Evolutionary conservation across 1,140 invertebrate species (phyloP).

Genomic region (Zaprionus lachaisei): DNA sequence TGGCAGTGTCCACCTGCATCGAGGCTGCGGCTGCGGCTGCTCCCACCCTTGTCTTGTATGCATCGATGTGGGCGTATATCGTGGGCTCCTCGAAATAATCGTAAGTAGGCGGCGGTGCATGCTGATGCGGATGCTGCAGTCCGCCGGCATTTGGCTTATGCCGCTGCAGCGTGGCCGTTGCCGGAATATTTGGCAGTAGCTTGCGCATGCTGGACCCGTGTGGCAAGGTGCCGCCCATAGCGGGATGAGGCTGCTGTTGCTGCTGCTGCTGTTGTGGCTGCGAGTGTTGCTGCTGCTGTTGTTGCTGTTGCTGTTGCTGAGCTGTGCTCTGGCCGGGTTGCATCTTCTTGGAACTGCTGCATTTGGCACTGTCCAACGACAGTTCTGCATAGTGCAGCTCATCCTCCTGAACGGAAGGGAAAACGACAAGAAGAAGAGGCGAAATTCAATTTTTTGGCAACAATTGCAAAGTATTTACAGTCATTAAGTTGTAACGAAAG

Average conservation of each 20-base stretch:
- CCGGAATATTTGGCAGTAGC: slow-evolving; percentile 73
- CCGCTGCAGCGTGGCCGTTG: slow-evolving; percentile 77
- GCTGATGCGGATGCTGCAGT: slow-evolving; percentile 78
- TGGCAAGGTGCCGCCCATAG: slow-evolving; percentile 71
- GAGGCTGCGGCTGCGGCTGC: slow-evolving; percentile 74
- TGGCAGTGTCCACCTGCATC: slow-evolving; percentile 66
- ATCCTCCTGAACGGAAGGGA: slow-evolving; percentile 81
- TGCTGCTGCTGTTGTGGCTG: slow-evolving; percentile 64
- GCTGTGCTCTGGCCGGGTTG: slow-evolving; percentile 35
- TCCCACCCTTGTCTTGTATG: slow-evolving; percentile 83
- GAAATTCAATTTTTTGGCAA: slow-evolving; percentile 22
- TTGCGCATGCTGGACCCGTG: slow-evolving; percentile 80
- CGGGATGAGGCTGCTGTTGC: slow-evolving; percentile 35
- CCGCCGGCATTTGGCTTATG: slow-evolving; percentile 77
- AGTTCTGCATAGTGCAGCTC: slow-evolving; percentile 91
- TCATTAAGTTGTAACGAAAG: slow-evolving; percentile 38
- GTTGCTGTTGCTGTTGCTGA: slow-evolving; percentile 62
- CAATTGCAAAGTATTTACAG: slow-evolving; percentile 53
- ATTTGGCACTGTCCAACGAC: slow-evolving; percentile 83
- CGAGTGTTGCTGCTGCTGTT: slow-evolving; percentile 16
- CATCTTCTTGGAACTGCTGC: slow-evolving; percentile 58
- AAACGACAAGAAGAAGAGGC: slow-evolving; percentile 1
- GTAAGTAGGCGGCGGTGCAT: slow-evolving; percentile 80
- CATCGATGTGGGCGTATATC: slow-evolving; percentile 90
- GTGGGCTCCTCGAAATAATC: slow-evolving; percentile 86